Evolutionary conservation across 1,140 invertebrate species (phyloP), one percentile per base, ranked within the genome.

Genomic region (Drosophila ironensis): DNA sequence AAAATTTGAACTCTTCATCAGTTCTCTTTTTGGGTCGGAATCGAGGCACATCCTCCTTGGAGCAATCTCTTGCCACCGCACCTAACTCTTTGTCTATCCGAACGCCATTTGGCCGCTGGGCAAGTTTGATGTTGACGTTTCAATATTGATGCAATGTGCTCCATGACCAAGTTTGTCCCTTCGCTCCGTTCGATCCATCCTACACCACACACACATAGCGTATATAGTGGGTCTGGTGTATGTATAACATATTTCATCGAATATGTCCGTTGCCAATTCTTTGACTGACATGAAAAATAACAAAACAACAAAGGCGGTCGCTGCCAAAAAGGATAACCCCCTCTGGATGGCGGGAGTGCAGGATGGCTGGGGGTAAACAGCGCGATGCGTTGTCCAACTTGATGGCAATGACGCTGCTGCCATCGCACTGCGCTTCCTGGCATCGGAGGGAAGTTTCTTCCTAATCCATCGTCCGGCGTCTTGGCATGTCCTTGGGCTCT

Each of bases 1-100:
- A 86, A 84, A 86, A 84, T 86, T 59, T 86, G 80, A 84, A 84
- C 80, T 84, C 80, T 86, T 84, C 80, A 80, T 86, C 80, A 86
- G 80, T n/a, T n/a, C n/a, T n/a, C 56, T 84, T 74, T 84, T 84
- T 70, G 80, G 73, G 63, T 82, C 74, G 56, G 46, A 45, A 46
- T 52, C 37, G 17, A 33, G 11, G 27, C 35, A 44, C 37, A 17
- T 60, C 27, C 33, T 16, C 12, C 33, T 27, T 44, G 24, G n/a
- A n/a, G n/a, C n/a, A n/a, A n/a, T n/a, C n/a, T n/a, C n/a, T n/a
- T n/a, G n/a, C n/a, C n/a, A n/a, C n/a, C n/a, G n/a, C n/a, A n/a
- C n/a, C n/a, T n/a, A n/a, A n/a, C n/a, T n/a, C 22, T 57, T 63
- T 33, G 33, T 40, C 33, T 47, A 22, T 46, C 40, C 28, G 56